Evolutionary conservation across 2,888 invertebrate species (phyloP), one percentile per base, ranked within the genome.

Genomic region (Spialia ferax): DNA sequence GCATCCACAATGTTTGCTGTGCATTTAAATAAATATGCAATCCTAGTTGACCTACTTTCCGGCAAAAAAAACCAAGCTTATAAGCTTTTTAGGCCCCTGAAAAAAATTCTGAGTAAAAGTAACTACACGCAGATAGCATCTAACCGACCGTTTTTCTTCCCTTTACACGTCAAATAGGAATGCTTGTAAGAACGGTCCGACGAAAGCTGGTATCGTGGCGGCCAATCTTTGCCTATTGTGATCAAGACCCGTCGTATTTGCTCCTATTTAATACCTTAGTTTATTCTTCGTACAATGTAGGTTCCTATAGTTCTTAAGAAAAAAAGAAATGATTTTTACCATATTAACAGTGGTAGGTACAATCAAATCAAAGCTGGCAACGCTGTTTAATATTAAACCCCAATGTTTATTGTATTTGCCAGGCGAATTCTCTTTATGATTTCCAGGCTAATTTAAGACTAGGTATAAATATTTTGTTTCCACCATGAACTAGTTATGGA

Each of bases 381-480:
- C n/a, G n/a, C n/a, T 45, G 18, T 45, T 45, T 45, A 18, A 1
- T 8, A 18, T 45, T 8, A 18, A 18, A 45, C 18, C 18, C 18
- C 45, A 45, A 45, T n/a, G n/a, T 38, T 32, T 38, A 38, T 38
- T n/a, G 4, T 13, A 38, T 38, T 38, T n/a, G n/a, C 38, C 48
- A 38, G 23, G 4, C 23, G 13, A 59, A 15, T 15, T 60, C 26
- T 45, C 45, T 29, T 48, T 48, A 60, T 26, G 29, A 48, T 59
- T 22, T 59, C 38, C 38, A 42, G n/a, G 57, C 11, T 48, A 48
- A 35, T 59, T 42, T 59, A 54, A 26, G n/a, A 26, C 26, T 54
- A n/a, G n/a, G n/a, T n/a, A 26, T 23, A 26, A 54, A 23, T 52
- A 54, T 48, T 20, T 20, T 48, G 15, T 48, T 11, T 48, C 20